Evolutionary conservation across 2,888 invertebrate species (phyloP), one percentile per base, ranked within the genome.

Genomic region (Stenotaenia linearis): DNA sequence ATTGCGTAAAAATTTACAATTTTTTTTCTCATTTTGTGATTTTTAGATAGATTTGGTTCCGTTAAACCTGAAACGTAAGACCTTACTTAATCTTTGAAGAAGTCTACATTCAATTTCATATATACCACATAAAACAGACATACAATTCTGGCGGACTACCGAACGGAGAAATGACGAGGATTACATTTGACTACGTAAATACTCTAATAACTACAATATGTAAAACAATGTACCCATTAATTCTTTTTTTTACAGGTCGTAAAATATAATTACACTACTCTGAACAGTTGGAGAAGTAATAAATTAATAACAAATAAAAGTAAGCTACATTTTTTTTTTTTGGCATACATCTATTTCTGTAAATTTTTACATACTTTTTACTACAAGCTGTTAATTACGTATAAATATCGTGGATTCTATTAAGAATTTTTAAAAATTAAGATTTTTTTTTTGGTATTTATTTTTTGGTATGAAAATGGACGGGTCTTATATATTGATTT

Each of bases 371-470:
- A 56, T 56, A 18, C 12, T 45, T 28, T 28, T 69, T 1, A 69
- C 69, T 69, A 69, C 12, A 69, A 69, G 69, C 69, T 69, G 69
- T 12, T 69, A 69, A 69, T 69, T 69, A 69, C 25, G 69, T 25
- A 69, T 69, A 69, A 69, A 69, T 28, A 69, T 6, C 28, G 10
- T 69, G n/a, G 10, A 25, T 56, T 56, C 23, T 56, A 69, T 69
- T 69, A 18, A 69, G 69, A 69, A 69, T 28, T 69, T n/a, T 25
- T 28, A n/a, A 69, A 23, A 2, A 23, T 69, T 25, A 0, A 23
- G 4, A 25, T 10, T 25, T 69, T 69, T 69, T 2, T 25, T 69
- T 2, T 45, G 45, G 12, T n/a, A n/a, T 2, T 37, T 37, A 10
- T 37, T 4, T 37, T 40, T 40, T 40, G 40, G 40, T 40, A 40